Conservation (phyloP, 2,888 invertebrate species). For the Drosophila dives region DNA sequence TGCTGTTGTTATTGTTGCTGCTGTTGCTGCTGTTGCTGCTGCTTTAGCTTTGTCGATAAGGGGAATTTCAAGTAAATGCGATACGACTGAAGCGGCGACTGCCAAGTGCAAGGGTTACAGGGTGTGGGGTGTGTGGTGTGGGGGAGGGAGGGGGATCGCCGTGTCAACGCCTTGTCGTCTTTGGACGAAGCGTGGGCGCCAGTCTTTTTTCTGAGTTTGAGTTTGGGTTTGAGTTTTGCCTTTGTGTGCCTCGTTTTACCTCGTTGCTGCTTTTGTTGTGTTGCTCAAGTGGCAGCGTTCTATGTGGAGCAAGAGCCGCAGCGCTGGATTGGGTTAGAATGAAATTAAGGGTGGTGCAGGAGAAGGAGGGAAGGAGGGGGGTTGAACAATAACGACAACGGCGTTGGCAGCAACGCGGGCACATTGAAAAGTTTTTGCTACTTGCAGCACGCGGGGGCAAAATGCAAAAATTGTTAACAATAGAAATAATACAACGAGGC, state of each 20-base stretch:
- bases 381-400: constrained; percentile 46
- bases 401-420: constrained; percentile 24
- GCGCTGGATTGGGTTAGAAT: background rate
- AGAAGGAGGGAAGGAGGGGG: background rate
- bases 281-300: constrained; percentile 55
- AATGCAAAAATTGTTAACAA: constrained; percentile 81
- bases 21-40: constrained; percentile 35
- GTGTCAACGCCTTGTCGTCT: constrained; percentile 45
- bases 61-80: constrained; percentile 75
- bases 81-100: constrained; percentile 46
- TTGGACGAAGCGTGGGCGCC: constrained; percentile 33
- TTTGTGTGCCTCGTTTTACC: constrained; percentile 38
- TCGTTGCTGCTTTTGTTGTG: constrained; percentile 61
- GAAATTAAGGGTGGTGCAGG: background rate
- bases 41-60: constrained; percentile 58
- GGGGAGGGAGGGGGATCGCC: constrained; percentile 39
- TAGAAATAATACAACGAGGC: constrained; percentile 61
- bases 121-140: background rate
- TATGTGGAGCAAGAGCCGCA: constrained; percentile 35
- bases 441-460: constrained; percentile 66
- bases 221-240: constrained; percentile 15
- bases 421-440: constrained; percentile 76
- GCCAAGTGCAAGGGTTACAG: constrained; percentile 3
- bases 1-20: constrained; percentile 25
- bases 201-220: background rate